phyloP scores from a whole-genome alignment of 1,140 invertebrate genomes.

The Daktulosphaira vitifoliae region DNA sequence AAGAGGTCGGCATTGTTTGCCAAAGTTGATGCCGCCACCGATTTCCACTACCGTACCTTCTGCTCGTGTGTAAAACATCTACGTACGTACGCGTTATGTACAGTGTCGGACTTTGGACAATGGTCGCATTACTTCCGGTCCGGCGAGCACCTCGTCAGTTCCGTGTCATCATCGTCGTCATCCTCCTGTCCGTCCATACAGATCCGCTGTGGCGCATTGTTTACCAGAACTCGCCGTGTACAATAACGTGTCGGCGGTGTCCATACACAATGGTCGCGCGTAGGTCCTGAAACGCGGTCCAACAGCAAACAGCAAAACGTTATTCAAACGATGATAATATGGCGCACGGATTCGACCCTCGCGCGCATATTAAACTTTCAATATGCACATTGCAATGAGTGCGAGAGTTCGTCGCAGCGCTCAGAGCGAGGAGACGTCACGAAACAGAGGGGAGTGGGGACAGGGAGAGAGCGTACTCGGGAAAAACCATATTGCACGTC shows the following conservation, averaged over 20 bases:
- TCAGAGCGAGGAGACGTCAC: too few species aligned
- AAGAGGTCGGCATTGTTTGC: constrained; percentile 14
- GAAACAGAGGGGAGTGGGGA: too few species aligned
- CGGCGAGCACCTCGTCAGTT: constrained; percentile 22
- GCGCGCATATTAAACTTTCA: constrained; percentile 25
- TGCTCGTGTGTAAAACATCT: too few species aligned
- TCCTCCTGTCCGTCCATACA: background rate
- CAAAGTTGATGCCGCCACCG: constrained; percentile 15
- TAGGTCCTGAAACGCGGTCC: too few species aligned
- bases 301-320: constrained; percentile 12
- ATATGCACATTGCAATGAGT: background rate
- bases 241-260: background rate
- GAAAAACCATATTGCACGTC: too few species aligned
- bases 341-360: constrained; percentile 7
- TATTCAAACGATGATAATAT: constrained; percentile 27
- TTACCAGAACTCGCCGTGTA: background rate
- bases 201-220: too few species aligned
- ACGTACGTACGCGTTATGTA: too few species aligned
- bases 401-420: too few species aligned
- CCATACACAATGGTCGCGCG: background rate
- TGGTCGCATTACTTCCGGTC: constrained; percentile 33
- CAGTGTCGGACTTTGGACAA: constrained; percentile 22
- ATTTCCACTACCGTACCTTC: background rate
- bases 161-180: constrained; percentile 29
- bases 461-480: too few species aligned